Evolutionary conservation across 2,113 vertebrate species (phyloP).

Genomic region (Opisthocomus hoazin): DNA sequence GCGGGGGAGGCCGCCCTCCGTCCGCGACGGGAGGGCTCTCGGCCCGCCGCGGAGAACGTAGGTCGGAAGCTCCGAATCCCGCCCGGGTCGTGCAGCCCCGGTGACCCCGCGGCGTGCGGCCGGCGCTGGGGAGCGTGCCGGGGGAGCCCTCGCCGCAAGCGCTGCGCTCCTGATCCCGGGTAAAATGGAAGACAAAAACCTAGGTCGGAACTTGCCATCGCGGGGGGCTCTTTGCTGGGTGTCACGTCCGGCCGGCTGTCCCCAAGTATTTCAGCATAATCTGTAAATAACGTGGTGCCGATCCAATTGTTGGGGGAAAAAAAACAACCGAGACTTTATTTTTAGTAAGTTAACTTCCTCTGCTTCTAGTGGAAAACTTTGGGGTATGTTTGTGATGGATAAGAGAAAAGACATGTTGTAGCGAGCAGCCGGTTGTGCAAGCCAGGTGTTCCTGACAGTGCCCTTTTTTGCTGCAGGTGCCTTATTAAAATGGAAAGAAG

Average conservation of each 20-base stretch:
- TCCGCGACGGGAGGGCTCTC: background rate
- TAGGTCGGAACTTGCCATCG: background rate
- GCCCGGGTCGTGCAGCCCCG: background rate
- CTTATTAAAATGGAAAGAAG: background rate
- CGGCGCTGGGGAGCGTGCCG: background rate
- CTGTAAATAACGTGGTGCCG: background rate
- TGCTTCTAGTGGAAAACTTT: background rate
- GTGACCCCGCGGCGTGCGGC: background rate
- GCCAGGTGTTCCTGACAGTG: background rate
- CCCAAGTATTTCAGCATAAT: background rate
- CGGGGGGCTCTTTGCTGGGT: background rate
- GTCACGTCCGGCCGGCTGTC: too few species aligned
- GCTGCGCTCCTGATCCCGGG: background rate
- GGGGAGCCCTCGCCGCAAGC: background rate
- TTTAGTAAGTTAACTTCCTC: background rate
- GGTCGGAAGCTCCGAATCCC: background rate
- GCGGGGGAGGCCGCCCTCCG: background rate
- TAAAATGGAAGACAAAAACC: slow-evolving; percentile 53
- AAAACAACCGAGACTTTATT: background rate
- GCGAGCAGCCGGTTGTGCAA: slow-evolving; percentile 1
- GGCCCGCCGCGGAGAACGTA: slow-evolving; percentile 3
- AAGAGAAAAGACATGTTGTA: background rate
- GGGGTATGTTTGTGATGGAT: background rate
- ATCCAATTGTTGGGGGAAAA: background rate
- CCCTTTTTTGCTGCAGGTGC: background rate